Percentiles rank a stretch among this genome's conserved stretches.
Evolutionary conservation across 2,113 vertebrate species (phyloP).

Genomic region (Seriola quinqueradiata): DNA sequence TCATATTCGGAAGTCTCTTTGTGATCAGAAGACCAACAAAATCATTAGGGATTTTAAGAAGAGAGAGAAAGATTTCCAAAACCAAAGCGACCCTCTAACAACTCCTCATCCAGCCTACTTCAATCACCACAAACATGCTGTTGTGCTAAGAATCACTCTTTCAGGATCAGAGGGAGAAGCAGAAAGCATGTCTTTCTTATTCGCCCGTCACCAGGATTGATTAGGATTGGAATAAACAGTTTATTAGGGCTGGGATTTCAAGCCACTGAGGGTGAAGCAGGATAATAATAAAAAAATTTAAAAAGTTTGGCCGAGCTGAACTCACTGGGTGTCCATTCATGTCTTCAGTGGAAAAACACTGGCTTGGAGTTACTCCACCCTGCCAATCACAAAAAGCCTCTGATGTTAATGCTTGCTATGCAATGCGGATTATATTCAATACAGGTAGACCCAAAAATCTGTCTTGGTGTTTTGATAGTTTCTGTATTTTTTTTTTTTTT

Average conservation of each 20-base stretch:
- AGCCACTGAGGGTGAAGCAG: constrained; percentile 35
- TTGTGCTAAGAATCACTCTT: constrained; percentile 33
- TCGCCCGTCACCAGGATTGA: constrained; percentile 52
- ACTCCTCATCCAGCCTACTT: constrained; percentile 22
- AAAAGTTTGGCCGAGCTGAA: constrained; percentile 54
- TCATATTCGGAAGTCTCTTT: background rate
- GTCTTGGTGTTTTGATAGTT: background rate
- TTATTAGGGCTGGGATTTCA: constrained; percentile 22
- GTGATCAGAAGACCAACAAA: constrained; percentile 22
- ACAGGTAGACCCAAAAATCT: background rate
- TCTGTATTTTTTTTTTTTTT: background rate
- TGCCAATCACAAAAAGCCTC: constrained; percentile 76
- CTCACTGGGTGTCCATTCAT: constrained; percentile 82
- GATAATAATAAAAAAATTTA: constrained; percentile 3
- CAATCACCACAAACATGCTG: constrained; percentile 58
- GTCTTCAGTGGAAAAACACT: constrained; percentile 75
- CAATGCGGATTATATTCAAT: constrained; percentile 25
- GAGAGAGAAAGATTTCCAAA: constrained; percentile 44
- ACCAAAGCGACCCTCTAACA: constrained; percentile 35
- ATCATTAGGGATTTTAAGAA: constrained; percentile 12
- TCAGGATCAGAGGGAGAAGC: constrained; percentile 20
- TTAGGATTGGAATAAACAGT: background rate
- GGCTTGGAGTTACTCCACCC: constrained; percentile 68
- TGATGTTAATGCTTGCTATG: constrained; percentile 46
- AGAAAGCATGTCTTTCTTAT: constrained; percentile 12